These are phyloP conservation scores for Alcedo quadribrachys DNA, from an alignment of 2,797 vertebrate species.

Conservation along the genomic window DNA sequence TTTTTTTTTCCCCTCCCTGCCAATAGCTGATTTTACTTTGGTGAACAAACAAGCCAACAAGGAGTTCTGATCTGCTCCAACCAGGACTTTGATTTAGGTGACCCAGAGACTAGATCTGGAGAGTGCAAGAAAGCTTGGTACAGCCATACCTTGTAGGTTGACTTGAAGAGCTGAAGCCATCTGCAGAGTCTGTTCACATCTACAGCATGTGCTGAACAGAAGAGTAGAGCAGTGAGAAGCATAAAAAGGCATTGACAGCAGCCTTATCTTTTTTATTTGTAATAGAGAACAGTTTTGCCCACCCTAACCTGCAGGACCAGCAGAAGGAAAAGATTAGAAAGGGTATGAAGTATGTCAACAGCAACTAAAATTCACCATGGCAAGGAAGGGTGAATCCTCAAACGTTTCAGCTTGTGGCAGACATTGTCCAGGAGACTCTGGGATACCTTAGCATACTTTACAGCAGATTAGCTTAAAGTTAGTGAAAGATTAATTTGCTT, in stretches of 20 bases:
- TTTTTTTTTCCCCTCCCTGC: background rate
- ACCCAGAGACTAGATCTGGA: background rate
- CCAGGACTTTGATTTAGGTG: background rate
- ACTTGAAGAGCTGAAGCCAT: background rate
- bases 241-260: background rate
- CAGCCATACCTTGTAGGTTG: accelerated
- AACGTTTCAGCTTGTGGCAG: background rate
- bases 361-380: background rate
- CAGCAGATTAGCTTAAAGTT: background rate
- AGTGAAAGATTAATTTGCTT: background rate
- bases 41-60: background rate
- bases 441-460: background rate
- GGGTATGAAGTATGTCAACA: background rate
- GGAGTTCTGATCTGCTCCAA: background rate
- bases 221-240: background rate
- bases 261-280: background rate
- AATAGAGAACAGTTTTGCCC: background rate
- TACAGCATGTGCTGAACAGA: background rate
- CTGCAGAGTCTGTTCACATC: background rate
- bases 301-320: background rate
- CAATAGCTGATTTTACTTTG: background rate
- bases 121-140: background rate
- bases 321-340: background rate
- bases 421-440: background rate
- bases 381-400: background rate